phyloP scores from a whole-genome alignment of 35 echinoderm and acorn worm species.

The Lytechinus pictus region DNA sequence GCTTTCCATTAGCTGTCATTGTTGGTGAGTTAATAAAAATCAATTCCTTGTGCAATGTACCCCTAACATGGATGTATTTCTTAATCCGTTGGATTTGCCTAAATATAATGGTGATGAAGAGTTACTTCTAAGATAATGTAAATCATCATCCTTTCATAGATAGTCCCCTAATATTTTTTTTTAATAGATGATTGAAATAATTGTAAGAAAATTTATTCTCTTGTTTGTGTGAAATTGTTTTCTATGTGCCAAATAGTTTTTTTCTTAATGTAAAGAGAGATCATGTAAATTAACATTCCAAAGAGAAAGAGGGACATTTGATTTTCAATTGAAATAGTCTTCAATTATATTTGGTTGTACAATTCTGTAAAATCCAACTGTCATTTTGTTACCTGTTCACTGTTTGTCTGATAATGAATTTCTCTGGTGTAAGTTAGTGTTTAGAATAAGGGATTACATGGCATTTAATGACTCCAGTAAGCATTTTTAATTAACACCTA shows the following conservation, averaged over 20 bases:
- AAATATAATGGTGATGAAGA: not conserved
- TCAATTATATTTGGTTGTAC: not conserved
- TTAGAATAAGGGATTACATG: not conserved
- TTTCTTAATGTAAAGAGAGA: not conserved
- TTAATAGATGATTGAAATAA: not conserved
- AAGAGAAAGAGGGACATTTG: not conserved
- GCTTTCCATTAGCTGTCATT: not conserved
- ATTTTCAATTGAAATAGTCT: not conserved
- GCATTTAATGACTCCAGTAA: not conserved
- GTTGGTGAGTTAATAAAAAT: not conserved
- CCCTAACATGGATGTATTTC: not conserved
- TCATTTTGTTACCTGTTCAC: not conserved
- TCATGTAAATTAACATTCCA: not conserved
- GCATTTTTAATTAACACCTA: not conserved
- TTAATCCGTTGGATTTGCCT: not conserved
- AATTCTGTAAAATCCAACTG: not conserved
- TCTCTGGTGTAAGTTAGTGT: not conserved
- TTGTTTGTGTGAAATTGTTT: not conserved
- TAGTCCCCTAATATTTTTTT: not conserved
- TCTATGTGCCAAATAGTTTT: not conserved
- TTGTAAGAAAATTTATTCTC: not conserved
- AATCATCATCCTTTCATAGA: not conserved
- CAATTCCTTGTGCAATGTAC: not conserved
- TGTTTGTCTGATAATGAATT: not conserved
- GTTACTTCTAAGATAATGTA: not conserved